Evolutionary conservation across 2,797 vertebrate genomes (phyloP).

Genomic region (Babyrousa celebensis): DNA sequence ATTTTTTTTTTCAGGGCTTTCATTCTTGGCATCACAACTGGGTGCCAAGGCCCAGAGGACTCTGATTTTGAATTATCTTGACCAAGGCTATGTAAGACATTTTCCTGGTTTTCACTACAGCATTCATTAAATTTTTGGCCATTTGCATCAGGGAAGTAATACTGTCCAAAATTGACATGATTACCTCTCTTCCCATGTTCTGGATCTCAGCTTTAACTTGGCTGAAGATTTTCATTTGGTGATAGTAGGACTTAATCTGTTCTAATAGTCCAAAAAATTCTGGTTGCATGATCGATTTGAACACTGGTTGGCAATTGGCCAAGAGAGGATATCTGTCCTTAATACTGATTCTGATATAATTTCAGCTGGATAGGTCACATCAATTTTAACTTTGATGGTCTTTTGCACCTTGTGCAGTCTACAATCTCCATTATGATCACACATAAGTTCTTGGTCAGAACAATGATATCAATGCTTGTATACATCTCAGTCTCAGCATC

Average conservation of each 20-base stretch:
- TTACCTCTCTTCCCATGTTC: constrained; percentile 90
- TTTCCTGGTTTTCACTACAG: constrained; percentile 93
- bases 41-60: constrained; percentile 89
- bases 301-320: constrained; percentile 92
- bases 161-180: constrained; percentile 92
- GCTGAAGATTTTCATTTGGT: constrained; percentile 92
- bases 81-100: constrained; percentile 93
- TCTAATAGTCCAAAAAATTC: constrained; percentile 91
- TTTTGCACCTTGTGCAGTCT: constrained; percentile 89
- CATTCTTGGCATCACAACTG: constrained; percentile 93
- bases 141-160: constrained; percentile 93
- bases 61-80: constrained; percentile 92
- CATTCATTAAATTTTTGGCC: constrained; percentile 93
- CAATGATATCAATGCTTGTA: background rate
- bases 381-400: constrained; percentile 90
- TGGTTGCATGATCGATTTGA: constrained; percentile 91
- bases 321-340: constrained; percentile 91
- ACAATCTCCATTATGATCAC: background rate
- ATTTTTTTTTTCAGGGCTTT: constrained; percentile 92
- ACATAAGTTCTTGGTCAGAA: background rate
- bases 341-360: constrained; percentile 92
- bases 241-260: constrained; percentile 92
- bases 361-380: constrained; percentile 92
- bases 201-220: constrained; percentile 93
- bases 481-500: background rate